Percentiles rank a stretch among this genome's conserved stretches.
Evolutionary conservation across 2,888 invertebrate genomes (phyloP).

Genomic region (Drosophila falleni): DNA sequence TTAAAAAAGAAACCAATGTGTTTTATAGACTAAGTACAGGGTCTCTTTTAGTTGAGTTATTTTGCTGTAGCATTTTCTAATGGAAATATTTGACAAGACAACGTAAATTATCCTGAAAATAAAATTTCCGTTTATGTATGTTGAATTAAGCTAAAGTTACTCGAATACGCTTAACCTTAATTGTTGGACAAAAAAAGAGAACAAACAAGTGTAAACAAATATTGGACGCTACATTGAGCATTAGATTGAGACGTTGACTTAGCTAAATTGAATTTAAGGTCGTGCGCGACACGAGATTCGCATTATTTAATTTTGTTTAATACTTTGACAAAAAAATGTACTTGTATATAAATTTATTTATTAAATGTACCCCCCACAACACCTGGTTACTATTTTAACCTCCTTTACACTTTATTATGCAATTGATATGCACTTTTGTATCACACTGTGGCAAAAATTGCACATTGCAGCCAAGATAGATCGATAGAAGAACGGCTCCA

Average conservation of each 20-base stretch:
- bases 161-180: constrained; percentile 65
- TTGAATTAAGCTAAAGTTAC: constrained; percentile 13
- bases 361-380: constrained; percentile 1
- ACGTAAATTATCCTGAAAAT: constrained; percentile 13
- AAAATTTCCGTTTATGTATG: constrained; percentile 39
- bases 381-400: not conserved
- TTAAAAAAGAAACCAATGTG: no score
- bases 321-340: constrained; percentile 18
- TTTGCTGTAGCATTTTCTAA: not conserved
- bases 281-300: constrained; percentile 72
- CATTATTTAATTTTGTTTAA: constrained; percentile 66
- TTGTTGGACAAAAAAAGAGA: constrained; percentile 61
- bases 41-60: not conserved
- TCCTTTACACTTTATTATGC: constrained; percentile 53
- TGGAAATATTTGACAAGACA: not conserved
- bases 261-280: constrained; percentile 81
- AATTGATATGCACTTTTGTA: constrained; percentile 59
- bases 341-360: constrained; percentile 12
- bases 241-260: constrained; percentile 55
- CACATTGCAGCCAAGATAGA: constrained; percentile 42
- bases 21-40: not conserved
- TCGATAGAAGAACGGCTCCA: constrained; percentile 55
- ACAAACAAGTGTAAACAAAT: constrained; percentile 67
- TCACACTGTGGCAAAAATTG: constrained; percentile 69
- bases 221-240: constrained; percentile 35